Base-by-base conservation (phyloP, 1,140 invertebrate genomes). In the Patella vulgata region DNA sequence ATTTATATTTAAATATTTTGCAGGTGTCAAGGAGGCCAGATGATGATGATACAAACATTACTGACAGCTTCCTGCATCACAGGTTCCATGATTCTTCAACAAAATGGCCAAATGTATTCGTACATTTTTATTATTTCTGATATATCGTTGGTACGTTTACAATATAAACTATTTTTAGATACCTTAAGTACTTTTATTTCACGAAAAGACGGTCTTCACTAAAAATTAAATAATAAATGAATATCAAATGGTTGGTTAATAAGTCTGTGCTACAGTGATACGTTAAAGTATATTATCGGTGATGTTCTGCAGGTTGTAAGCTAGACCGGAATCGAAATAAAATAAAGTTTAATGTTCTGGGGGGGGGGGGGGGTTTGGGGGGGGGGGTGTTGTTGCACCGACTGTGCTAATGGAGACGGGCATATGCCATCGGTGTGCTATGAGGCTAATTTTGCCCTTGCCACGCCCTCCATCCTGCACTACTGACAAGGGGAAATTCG, bases 71-170 rank as follows among this genome's bases (percentile, higher is more conserved):
- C n/a, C 3, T 48, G 46, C 11, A 28, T 48, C 12, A 25, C 46
- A 0, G 46, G 46, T 3, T 25, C 46, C 2, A 25, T 21, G 14
- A 48, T 48, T 25, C 21, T 25, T 23, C 46, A 27, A n/a, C n/a
- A 11, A 25, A n/a, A 23, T 1, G 8, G 14, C 23, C 23, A 17
- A 4, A 3, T 28, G 12, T 48, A 25, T 19, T 2, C 28, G n/a
- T 48, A 21, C 23, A 25, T 48, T 3, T 48, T 48, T 28, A 23
- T 48, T 48, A 14, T 48, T 48, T 23, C 28, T 19, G 40, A 48
- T 31, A 48, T 54, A 30, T 36, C 23, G 14, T 50, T 55, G 14
- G 59, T 62, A 51, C 54, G 59, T 62, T n/a, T 3, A 11, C 30
- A 4, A 17, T 25, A 43, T 17, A 11, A n/a, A 23, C 6, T 2